phyloP scores from a whole-genome alignment of 1,140 invertebrate species.

The Leptoteleia sp. region DNA sequence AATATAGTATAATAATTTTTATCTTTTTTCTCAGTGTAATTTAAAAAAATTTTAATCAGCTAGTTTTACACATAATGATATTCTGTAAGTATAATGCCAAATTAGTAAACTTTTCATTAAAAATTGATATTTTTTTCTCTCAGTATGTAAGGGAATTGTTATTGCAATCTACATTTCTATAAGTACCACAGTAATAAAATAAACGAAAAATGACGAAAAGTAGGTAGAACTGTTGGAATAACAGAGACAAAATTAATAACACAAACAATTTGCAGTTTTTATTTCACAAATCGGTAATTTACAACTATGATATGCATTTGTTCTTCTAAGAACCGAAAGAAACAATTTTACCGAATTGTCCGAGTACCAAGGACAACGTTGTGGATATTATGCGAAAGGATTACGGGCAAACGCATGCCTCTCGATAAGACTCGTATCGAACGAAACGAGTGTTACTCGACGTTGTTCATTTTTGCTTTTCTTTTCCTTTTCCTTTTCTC shows the following conservation, averaged over 20 bases:
- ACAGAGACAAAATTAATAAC: slow-evolving; percentile 69
- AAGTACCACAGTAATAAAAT: no score
- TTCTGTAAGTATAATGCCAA: no score
- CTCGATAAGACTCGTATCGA: slow-evolving; percentile 54
- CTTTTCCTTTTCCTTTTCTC: slow-evolving; percentile 2
- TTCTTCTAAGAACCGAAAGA: slow-evolving; percentile 87
- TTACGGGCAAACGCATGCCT: slow-evolving; percentile 63
- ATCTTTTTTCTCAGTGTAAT: no score
- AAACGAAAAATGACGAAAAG: no score
- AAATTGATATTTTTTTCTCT: no score
- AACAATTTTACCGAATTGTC: slow-evolving; percentile 71
- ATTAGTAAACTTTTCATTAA: no score
- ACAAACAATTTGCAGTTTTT: slow-evolving; percentile 82
- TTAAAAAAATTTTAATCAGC: no score
- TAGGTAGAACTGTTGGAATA: no score
- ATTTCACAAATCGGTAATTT: slow-evolving; percentile 83
- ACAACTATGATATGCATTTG: slow-evolving; percentile 93
- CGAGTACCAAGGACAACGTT: slow-evolving; percentile 62
- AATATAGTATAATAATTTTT: no score
- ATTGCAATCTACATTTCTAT: no score
- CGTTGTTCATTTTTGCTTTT: slow-evolving; percentile 28
- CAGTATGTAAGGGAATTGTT: no score
- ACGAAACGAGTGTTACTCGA: slow-evolving; percentile 46
- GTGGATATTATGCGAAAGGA: slow-evolving; percentile 60
- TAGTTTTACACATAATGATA: no score